Evolutionary conservation across 2,113 vertebrate genomes (phyloP).

Genomic region (Aptenodytes patagonicus): DNA sequence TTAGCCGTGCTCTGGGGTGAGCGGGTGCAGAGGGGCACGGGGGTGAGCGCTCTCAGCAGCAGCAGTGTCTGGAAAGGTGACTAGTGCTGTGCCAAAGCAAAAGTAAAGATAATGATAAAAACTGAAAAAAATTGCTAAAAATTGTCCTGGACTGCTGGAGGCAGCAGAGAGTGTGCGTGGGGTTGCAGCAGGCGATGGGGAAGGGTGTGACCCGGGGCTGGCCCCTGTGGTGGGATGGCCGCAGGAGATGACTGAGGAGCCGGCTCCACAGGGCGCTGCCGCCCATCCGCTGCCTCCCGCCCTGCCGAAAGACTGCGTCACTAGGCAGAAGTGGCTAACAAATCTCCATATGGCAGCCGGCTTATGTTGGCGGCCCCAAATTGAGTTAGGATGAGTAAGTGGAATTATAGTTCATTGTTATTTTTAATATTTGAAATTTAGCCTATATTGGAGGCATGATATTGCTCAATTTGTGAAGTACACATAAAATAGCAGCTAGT

Average conservation of each 20-base stretch:
- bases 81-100: background rate
- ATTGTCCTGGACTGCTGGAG: background rate
- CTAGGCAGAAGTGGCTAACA: background rate
- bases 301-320: background rate
- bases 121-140: fast-evolving
- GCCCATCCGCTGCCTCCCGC: background rate
- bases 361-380: background rate
- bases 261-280: background rate
- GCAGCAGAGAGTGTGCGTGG: background rate
- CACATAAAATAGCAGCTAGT: background rate
- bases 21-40: too few species aligned
- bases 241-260: background rate
- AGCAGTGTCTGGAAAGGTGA: fast-evolving
- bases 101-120: background rate
- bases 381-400: background rate
- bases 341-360: background rate
- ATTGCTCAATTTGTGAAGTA: background rate
- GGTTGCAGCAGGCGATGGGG: background rate
- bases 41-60: too few species aligned
- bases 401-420: background rate
- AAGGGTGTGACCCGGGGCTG: background rate
- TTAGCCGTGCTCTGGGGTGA: background rate
- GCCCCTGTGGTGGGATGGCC: background rate
- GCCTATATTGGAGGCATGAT: background rate
- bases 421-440: background rate